A percentile compares a stretch with the other conserved stretches of the same genome.
Evolutionary conservation across 2,888 invertebrate genomes (phyloP).

Genomic region (Orthosia cruda): DNA sequence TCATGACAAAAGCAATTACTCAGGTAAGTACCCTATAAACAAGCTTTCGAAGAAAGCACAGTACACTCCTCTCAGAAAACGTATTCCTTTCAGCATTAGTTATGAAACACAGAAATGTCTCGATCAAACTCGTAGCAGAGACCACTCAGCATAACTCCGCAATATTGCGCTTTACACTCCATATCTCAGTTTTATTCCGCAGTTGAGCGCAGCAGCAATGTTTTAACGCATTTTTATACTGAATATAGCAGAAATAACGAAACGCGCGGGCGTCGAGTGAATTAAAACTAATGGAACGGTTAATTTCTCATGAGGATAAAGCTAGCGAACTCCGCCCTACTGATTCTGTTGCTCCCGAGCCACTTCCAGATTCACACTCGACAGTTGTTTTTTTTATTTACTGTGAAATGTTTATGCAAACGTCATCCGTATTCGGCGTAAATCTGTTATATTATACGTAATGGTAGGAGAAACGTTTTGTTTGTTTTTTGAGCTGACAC

Average conservation of each 20-base stretch:
- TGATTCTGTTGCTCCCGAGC: slow-evolving; percentile 72
- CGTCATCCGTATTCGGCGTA: slow-evolving; percentile 46
- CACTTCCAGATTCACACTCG: slow-evolving; percentile 62
- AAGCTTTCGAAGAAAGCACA: slow-evolving; percentile 7
- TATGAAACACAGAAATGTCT: slow-evolving; percentile 53
- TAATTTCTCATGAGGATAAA: slow-evolving; percentile 91
- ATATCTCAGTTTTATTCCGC: slow-evolving; percentile 81
- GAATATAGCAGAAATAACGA: slow-evolving; percentile 88
- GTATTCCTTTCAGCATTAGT: slow-evolving; percentile 34
- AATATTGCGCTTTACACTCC: slow-evolving; percentile 74
- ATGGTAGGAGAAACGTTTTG: slow-evolving; percentile 27
- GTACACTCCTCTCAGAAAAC: slow-evolving; percentile 5
- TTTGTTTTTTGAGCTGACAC: slow-evolving; percentile 37
- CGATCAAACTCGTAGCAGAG: slow-evolving; percentile 55
- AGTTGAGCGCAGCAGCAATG: slow-evolving; percentile 77
- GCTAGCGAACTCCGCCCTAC: slow-evolving; percentile 80
- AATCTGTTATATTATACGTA: slow-evolving; percentile 55
- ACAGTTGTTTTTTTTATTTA: slow-evolving; percentile 67
- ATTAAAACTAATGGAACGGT: slow-evolving; percentile 91
- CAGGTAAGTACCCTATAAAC: not conserved
- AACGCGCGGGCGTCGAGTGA: slow-evolving; percentile 86
- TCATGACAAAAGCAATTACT: not conserved
- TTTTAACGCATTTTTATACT: slow-evolving; percentile 87
- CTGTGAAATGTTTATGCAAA: slow-evolving; percentile 63
- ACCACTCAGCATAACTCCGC: slow-evolving; percentile 66